Percentiles rank a stretch among this genome's conserved stretches.
phyloP scores from a whole-genome alignment of 2,113 vertebrate genomes.

The Colaptes auratus region DNA sequence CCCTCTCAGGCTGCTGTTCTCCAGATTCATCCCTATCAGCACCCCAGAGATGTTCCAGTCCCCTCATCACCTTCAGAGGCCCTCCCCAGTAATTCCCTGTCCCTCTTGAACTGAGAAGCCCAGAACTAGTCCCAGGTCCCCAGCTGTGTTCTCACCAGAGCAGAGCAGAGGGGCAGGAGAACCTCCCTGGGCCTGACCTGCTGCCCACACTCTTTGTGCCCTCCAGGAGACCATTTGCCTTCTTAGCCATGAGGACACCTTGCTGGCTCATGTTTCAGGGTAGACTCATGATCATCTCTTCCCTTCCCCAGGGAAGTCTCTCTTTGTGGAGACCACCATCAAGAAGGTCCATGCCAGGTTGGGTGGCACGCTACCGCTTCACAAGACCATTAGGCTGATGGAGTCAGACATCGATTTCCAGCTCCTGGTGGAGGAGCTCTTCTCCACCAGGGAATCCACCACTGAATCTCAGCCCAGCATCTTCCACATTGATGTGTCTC shows the following conservation, averaged over 20 bases:
- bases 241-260: no score
- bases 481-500: not conserved
- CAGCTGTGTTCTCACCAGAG: no score
- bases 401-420: not conserved
- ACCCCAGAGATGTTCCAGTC: not conserved
- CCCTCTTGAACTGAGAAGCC: no score
- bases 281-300: not conserved
- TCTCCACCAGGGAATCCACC: not conserved
- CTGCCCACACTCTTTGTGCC: no score
- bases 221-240: no score
- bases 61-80: not conserved
- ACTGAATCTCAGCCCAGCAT: not conserved
- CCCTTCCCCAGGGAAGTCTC: not conserved
- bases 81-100: not conserved
- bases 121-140: no score
- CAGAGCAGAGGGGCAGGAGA: no score
- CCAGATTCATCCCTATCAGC: no score
- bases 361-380: accelerated
- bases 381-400: not conserved
- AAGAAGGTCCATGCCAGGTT: not conserved
- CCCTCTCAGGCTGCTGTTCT: no score
- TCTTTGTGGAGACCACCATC: not conserved
- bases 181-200: no score
- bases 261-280: not conserved
- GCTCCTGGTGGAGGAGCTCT: not conserved